Evolutionary conservation across 2,888 invertebrate genomes (phyloP).

Genomic region (Mesorhabditis belari): DNA sequence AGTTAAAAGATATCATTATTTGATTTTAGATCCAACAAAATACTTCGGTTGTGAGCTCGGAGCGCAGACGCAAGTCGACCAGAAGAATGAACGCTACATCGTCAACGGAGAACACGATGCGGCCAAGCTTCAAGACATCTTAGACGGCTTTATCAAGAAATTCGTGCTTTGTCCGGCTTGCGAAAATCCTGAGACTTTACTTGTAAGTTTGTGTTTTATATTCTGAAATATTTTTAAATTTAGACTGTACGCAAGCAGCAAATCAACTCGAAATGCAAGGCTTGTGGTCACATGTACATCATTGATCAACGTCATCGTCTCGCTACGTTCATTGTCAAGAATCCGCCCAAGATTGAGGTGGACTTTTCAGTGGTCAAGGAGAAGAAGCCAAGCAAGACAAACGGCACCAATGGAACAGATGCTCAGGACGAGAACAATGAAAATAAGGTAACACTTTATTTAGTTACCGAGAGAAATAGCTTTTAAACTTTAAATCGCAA

Average conservation of each 20-base stretch:
- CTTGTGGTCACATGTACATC: constrained; percentile 86
- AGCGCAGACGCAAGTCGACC: constrained; percentile 96
- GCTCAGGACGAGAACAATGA: constrained; percentile 8
- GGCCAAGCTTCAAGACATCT: constrained; percentile 79
- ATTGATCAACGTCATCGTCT: constrained; percentile 92
- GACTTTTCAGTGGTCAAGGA: constrained; percentile 8
- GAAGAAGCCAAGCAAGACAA: constrained; percentile 18
- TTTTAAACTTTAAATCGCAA: too few species aligned
- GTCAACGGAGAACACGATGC: constrained; percentile 99
- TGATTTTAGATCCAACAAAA: constrained; percentile 55
- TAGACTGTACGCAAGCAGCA: constrained; percentile 36
- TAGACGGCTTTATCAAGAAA: constrained; percentile 88
- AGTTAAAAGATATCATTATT: not conserved
- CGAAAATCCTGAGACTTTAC: constrained; percentile 95
- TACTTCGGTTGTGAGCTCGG: constrained; percentile 99
- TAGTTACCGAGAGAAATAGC: not conserved
- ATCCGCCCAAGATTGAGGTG: constrained; percentile 68
- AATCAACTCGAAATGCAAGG: constrained; percentile 71
- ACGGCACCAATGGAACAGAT: constrained; percentile 5
- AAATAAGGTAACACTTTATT: constrained; percentile 2
- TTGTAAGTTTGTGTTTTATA: constrained; percentile 58
- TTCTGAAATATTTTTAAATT: not conserved
- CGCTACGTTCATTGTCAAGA: constrained; percentile 95
- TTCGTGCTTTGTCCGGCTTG: constrained; percentile 87
- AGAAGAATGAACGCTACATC: constrained; percentile 96